Evolutionary conservation across 1,140 invertebrate genomes (phyloP).

Genomic region (Acyrthosiphon pisum): DNA sequence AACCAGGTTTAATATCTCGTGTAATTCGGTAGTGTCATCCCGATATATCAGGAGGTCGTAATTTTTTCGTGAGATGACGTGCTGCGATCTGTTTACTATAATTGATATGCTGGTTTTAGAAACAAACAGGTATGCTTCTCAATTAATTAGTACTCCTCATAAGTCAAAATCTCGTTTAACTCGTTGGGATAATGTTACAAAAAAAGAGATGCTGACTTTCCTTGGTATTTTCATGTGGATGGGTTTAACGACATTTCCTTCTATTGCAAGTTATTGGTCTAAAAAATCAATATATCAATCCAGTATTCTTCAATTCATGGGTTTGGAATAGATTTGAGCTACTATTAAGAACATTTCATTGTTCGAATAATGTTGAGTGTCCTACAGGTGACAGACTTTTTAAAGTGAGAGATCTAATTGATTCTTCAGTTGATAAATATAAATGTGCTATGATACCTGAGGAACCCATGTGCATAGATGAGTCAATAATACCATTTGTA

Average conservation of each 20-base stretch:
- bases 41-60: no score
- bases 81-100: no score
- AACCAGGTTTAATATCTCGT: no score
- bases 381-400: background rate
- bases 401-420: conserved; percentile 32
- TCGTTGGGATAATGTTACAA: background rate
- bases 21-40: no score
- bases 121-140: no score
- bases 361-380: background rate
- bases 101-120: no score
- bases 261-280: conserved; percentile 20
- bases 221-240: conserved; percentile 14
- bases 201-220: conserved; percentile 19
- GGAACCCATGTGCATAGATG: conserved; percentile 62
- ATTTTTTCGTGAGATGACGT: no score
- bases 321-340: conserved; percentile 16
- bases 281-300: background rate
- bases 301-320: background rate
- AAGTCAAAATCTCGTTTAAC: no score
- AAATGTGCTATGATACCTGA: conserved; percentile 56
- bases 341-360: conserved; percentile 25
- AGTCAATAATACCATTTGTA: conserved; percentile 62
- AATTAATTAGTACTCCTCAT: no score
- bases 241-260: background rate
- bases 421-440: background rate